Percentiles rank a stretch among this genome's conserved stretches.
phyloP scores from a whole-genome alignment of 1,140 invertebrate genomes.

The Papilio machaon region DNA sequence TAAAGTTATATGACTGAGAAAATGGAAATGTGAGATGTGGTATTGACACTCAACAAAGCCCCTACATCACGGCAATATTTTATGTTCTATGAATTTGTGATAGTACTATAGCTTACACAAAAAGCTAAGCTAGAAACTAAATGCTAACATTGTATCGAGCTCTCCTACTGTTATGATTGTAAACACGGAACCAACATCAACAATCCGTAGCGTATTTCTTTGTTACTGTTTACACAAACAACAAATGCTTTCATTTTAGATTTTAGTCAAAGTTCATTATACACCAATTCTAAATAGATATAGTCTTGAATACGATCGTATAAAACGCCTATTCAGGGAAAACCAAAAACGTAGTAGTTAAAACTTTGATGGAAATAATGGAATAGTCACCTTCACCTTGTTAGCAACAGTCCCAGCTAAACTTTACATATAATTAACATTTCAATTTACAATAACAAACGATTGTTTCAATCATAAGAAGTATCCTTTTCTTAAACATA shows the following conservation, averaged over 20 bases:
- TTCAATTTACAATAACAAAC: constrained; percentile 26
- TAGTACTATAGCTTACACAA: too few species aligned
- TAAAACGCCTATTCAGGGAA: not conserved
- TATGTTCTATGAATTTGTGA: not conserved
- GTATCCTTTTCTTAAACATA: not conserved
- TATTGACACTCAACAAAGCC: too few species aligned
- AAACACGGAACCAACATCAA: not conserved
- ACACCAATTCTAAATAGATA: not conserved
- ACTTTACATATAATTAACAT: constrained; percentile 42
- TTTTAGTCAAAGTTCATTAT: constrained; percentile 1
- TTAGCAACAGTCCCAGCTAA: constrained; percentile 16
- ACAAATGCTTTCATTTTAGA: not conserved
- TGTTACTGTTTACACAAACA: constrained; percentile 20
- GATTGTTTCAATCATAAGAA: not conserved
- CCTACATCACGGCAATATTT: too few species aligned
- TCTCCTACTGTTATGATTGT: not conserved
- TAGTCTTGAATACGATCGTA: not conserved
- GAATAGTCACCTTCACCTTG: constrained; percentile 29
- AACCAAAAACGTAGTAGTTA: not conserved
- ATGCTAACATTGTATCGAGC: not conserved
- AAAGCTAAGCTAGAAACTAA: too few species aligned
- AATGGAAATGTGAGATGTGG: too few species aligned
- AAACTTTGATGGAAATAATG: not conserved
- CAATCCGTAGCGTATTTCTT: not conserved
- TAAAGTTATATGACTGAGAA: too few species aligned